Conservation (phyloP, 2,888 invertebrate species). For the Teinopalpus imperialis region DNA sequence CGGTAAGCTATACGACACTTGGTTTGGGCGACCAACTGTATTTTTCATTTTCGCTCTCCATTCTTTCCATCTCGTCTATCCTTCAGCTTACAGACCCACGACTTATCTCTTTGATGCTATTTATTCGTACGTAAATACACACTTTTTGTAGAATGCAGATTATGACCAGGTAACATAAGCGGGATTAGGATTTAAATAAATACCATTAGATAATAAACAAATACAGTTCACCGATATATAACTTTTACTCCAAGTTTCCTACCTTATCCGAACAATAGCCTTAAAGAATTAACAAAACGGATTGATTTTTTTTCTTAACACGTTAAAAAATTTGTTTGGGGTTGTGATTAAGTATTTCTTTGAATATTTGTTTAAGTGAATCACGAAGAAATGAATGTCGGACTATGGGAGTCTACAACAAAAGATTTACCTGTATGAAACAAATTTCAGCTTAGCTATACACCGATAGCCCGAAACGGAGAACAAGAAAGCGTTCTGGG, state of each 20-base stretch:
- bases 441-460: conserved; percentile 34
- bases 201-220: conserved; percentile 75
- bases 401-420: conserved; percentile 37
- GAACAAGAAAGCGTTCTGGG: conserved; percentile 48
- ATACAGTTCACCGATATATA: conserved; percentile 56
- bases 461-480: conserved; percentile 50
- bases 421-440: conserved; percentile 42
- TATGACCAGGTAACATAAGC: conserved; percentile 71
- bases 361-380: conserved; percentile 47
- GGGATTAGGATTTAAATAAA: conserved; percentile 71
- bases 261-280: conserved; percentile 52
- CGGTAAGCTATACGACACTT: conserved; percentile 49
- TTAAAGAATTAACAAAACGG: conserved; percentile 64
- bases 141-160: conserved; percentile 58
- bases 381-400: conserved; percentile 29
- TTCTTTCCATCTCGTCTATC: conserved; percentile 37
- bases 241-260: conserved; percentile 39
- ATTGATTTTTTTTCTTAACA: conserved; percentile 61
- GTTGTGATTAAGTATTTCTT: conserved; percentile 55
- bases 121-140: conserved; percentile 65
- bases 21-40: conserved; percentile 29
- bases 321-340: conserved; percentile 55
- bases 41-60: conserved; percentile 28
- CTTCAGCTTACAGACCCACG: conserved; percentile 42
- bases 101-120: conserved; percentile 55